Evolutionary conservation across 2,888 invertebrate species (phyloP), one percentile per base, ranked within the genome.

Genomic region (Cataglyphis altisquamis): DNA sequence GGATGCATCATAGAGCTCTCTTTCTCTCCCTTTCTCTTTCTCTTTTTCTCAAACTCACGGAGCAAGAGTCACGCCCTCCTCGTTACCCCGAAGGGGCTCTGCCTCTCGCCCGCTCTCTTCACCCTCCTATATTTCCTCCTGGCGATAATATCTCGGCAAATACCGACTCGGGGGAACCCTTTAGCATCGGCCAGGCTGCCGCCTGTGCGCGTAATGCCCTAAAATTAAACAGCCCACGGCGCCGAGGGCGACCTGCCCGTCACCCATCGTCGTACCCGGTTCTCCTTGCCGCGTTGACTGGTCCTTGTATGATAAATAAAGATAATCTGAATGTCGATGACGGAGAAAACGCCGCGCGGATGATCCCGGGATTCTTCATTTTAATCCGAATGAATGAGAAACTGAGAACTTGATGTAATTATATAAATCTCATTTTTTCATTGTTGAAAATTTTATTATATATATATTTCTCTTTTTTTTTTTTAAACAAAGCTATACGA

Each of bases 91-190:
- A 60, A 80, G 78, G 78, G 64, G 72, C 77, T 52, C 52, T 82
- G 63, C 78, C 72, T 85, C 75, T 70, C 57, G 84, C 73, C 87
- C 77, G 52, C n/a, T 52, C 81, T 85, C 70, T 67, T 72, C 62
- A 63, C 60, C 32, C 60, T 63, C 73, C 75, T 66, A 67, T 66
- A 55, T 78, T 80, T 67, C 77, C 80, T 84, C 74, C 83, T 39
- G 86, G 74, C 84, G 91, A 92, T 92, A 92, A 91, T 91, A 92
- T 92, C 92, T 92, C 86, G 90, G 89, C 92, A 92, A 92, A 92
- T 91, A 92, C 88, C 90, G 87, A 87, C 62, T 73, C 82, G 82
- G 73, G 73, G 80, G 89, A 91, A 88, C 88, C 90, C 92, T 92
- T 92, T 92, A 88, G 91, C 85, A 73, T 87, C 86, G 89, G 74